phyloP scores from a whole-genome alignment of 2,888 invertebrate species.

The Gordius sp. region DNA sequence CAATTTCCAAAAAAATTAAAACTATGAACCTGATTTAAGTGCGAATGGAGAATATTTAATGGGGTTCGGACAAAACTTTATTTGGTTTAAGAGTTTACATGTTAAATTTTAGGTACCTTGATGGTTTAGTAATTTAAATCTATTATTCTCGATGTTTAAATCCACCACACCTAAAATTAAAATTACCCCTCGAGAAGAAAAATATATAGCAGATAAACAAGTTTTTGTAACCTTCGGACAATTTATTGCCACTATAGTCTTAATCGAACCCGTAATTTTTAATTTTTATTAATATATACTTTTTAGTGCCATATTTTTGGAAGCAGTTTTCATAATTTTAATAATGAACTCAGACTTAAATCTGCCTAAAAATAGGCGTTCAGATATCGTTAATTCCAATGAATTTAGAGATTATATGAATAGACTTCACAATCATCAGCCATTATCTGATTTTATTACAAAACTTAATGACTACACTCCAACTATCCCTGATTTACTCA shows the following conservation, averaged over 20 bases:
- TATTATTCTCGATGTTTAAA: slow-evolving; percentile 1
- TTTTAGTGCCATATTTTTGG: slow-evolving; percentile 3
- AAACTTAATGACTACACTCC: slow-evolving; percentile 81
- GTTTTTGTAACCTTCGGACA: slow-evolving; percentile 7
- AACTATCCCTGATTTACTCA: slow-evolving; percentile 73
- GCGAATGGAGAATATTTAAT: no score
- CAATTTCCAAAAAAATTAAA: no score
- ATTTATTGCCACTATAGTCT: background rate
- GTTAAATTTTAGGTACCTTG: no score
- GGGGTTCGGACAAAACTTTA: no score
- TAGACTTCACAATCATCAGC: slow-evolving; percentile 31
- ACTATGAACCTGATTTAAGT: no score
- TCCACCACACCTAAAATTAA: background rate
- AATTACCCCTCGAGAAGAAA: slow-evolving; percentile 6
- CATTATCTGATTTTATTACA: slow-evolving; percentile 57
- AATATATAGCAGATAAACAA: background rate
- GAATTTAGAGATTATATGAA: background rate
- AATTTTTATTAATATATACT: no score
- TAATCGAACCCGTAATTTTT: no score
- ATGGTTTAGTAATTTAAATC: no score
- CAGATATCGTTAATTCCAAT: background rate
- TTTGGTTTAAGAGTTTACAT: no score
- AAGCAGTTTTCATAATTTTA: background rate
- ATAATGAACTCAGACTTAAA: no score
- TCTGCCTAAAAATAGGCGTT: background rate